A percentile compares a stretch with the other conserved stretches of the same genome.
Conservation (phyloP, 2,888 invertebrate genomes). For the Alcis repandata region DNA sequence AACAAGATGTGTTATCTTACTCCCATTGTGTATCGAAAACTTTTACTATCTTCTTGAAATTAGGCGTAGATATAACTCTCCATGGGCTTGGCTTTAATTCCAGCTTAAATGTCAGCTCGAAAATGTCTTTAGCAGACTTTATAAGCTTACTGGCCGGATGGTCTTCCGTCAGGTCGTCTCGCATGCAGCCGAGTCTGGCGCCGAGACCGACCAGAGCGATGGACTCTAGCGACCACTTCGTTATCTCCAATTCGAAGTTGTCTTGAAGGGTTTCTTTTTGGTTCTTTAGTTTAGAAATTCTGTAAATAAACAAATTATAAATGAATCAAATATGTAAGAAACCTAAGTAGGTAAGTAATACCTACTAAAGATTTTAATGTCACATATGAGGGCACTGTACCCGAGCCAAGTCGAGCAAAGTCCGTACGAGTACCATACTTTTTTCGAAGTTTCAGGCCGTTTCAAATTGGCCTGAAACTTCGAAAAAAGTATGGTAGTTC, state of each 20-base stretch:
- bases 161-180: conserved; percentile 62
- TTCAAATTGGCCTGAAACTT: no score
- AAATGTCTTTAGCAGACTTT: conserved; percentile 63
- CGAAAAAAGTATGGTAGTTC: no score
- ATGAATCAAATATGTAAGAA: background rate
- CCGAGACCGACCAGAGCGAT: conserved; percentile 72
- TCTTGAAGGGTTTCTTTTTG: conserved; percentile 61
- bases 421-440: no score
- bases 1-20: conserved; percentile 60
- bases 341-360: no score
- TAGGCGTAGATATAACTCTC: conserved; percentile 66
- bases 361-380: no score
- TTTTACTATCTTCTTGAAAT: conserved; percentile 68
- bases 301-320: conserved; percentile 41
- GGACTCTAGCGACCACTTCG: conserved; percentile 89
- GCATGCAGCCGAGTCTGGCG: conserved; percentile 69
- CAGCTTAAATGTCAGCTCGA: conserved; percentile 62
- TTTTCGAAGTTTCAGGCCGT: no score
- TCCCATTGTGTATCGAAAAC: conserved; percentile 74
- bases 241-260: conserved; percentile 84
- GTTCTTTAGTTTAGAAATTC: conserved; percentile 65
- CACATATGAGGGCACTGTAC: no score
- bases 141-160: conserved; percentile 69
- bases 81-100: conserved; percentile 70
- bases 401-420: no score